A percentile compares a stretch with the other conserved stretches of the same genome.
Evolutionary conservation across 2,113 vertebrate species (phyloP).

Genomic region (Poicephalus meyeri): DNA sequence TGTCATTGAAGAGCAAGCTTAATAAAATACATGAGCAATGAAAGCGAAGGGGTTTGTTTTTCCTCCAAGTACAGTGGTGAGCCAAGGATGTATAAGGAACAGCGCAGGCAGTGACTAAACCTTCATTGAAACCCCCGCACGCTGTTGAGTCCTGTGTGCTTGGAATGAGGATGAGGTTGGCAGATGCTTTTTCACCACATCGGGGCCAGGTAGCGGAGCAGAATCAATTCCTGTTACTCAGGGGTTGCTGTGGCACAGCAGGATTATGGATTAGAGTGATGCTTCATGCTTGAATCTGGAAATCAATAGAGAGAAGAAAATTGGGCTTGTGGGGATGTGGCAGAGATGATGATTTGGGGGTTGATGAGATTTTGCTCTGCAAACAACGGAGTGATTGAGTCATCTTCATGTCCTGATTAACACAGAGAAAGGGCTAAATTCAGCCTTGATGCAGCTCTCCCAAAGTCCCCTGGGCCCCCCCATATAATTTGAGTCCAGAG

Average conservation of each 20-base stretch:
- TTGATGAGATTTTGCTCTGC: constrained; percentile 28
- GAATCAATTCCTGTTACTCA: constrained; percentile 73
- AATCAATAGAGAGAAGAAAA: constrained; percentile 54
- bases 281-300: constrained; percentile 42
- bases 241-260: constrained; percentile 37
- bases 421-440: neutral
- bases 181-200: neutral
- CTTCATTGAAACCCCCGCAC: neutral
- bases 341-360: neutral
- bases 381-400: neutral
- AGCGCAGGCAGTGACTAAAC: neutral
- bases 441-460: neutral
- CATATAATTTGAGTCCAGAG: neutral
- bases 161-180: constrained; percentile 7
- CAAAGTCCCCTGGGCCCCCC: neutral
- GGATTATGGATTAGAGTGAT: constrained; percentile 55
- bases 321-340: constrained; percentile 30
- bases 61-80: neutral
- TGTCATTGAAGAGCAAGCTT: neutral
- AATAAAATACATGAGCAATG: neutral
- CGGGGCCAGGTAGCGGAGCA: neutral
- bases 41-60: neutral
- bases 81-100: neutral
- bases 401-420: neutral
- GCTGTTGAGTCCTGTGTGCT: neutral